Evolutionary conservation across 2,888 invertebrate genomes (phyloP).

Genomic region (Trypoxylon attenuatum): DNA sequence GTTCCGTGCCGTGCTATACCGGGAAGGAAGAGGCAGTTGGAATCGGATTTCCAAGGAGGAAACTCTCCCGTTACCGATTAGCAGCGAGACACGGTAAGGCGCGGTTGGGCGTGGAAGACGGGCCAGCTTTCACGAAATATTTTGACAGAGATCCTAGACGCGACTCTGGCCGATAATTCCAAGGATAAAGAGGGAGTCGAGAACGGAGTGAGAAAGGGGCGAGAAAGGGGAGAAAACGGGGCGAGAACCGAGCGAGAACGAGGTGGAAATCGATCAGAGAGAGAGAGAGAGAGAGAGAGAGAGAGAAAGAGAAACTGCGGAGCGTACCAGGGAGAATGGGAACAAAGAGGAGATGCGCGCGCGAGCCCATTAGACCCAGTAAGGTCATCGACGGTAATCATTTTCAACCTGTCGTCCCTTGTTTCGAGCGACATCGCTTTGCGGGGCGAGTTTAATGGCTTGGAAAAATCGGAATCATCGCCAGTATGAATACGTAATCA

Average conservation of each 20-base stretch:
- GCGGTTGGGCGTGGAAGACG: conserved; percentile 38
- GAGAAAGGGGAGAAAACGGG: too few relatives aligned
- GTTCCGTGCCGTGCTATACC: not conserved
- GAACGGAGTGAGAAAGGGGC: too few relatives aligned
- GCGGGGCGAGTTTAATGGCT: conserved; percentile 69
- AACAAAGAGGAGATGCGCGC: too few relatives aligned
- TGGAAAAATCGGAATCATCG: conserved; percentile 73
- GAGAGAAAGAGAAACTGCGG: not conserved
- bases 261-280: too few relatives aligned
- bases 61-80: conserved; percentile 72
- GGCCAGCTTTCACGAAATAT: conserved; percentile 57
- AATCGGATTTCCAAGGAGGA: conserved; percentile 53
- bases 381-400: conserved; percentile 63
- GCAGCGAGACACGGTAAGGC: conserved; percentile 58
- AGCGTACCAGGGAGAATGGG: not conserved
- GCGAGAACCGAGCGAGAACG: too few relatives aligned
- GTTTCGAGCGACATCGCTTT: conserved; percentile 69
- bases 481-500: conserved; percentile 72
- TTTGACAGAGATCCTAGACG: conserved; percentile 71
- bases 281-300: too few relatives aligned
- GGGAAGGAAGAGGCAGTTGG: conserved; percentile 10
- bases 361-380: conserved; percentile 25
- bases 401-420: conserved; percentile 69
- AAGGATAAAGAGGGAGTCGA: not conserved
- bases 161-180: too few relatives aligned